These are phyloP conservation scores for Callionymus lyra DNA, from an alignment of 2,113 vertebrate species.

Conservation along the genomic window DNA sequence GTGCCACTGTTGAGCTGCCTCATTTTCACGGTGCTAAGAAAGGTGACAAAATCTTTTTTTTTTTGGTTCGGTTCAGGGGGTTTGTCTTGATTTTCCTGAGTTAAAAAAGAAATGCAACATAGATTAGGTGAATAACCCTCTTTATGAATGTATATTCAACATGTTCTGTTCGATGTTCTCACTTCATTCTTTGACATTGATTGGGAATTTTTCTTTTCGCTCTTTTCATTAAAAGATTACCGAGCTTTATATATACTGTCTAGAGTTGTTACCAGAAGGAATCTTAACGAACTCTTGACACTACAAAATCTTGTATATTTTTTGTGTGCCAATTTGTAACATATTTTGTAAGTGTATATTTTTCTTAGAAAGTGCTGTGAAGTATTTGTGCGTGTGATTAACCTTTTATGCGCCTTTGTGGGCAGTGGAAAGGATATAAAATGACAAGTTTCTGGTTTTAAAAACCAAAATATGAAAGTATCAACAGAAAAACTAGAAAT, in stretches of 20 bases:
- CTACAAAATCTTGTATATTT: conserved; percentile 99
- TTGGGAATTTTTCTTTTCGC: conserved; percentile 90
- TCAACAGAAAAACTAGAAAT: conserved; percentile 78
- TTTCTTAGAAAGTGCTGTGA: conserved; percentile 99
- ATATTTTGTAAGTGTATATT: conserved; percentile 99
- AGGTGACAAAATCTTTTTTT: conserved; percentile 50
- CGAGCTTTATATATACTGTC: conserved; percentile 99
- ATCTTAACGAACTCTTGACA: conserved; percentile 99
- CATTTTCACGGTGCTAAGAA: conserved; percentile 94
- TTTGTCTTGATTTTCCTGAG: conserved; percentile 54
- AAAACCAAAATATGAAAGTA: conserved; percentile 99
- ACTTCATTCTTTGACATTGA: conserved; percentile 92
- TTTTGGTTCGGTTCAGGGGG: conserved; percentile 1
- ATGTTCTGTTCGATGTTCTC: conserved; percentile 90
- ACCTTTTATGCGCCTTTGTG: conserved; percentile 94
- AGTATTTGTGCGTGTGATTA: conserved; percentile 94
- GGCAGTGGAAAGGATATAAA: conserved; percentile 98
- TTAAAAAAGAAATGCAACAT: conserved; percentile 74
- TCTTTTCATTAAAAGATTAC: conserved; percentile 89
- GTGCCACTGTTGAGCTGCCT: conserved; percentile 93
- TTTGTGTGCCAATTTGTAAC: conserved; percentile 99
- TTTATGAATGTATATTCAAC: conserved; percentile 99
- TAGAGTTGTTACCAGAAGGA: conserved; percentile 98
- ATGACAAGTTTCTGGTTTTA: conserved; percentile 99
- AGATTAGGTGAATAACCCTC: conserved; percentile 75